Conservation (phyloP, 2,888 invertebrate genomes). For the Chrysolina oricalcia region DNA sequence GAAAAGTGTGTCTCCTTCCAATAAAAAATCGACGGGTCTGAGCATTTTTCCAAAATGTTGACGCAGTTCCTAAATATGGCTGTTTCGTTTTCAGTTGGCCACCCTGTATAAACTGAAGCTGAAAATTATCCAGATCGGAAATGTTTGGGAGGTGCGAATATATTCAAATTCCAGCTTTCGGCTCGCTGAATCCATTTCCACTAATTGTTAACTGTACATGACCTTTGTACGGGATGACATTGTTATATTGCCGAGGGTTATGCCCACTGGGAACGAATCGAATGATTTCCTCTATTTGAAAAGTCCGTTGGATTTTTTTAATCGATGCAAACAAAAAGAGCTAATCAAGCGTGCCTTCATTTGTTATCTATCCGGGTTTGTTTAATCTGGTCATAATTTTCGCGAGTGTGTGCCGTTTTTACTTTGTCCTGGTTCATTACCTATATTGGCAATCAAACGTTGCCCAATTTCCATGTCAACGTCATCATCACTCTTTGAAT, state of each 20-base stretch:
- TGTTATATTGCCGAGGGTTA: neutral
- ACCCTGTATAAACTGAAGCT: too few relatives aligned
- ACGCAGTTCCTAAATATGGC: too few relatives aligned
- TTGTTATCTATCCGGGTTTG: neutral
- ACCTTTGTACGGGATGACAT: slow-evolving; percentile 7
- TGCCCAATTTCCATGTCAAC: neutral
- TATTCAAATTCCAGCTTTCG: slow-evolving; percentile 27
- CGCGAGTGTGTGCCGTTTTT: neutral
- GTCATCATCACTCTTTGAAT: neutral
- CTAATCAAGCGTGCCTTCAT: neutral
- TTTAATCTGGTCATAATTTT: neutral
- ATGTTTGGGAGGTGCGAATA: slow-evolving; percentile 20
- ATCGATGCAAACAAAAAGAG: neutral
- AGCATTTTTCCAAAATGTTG: neutral
- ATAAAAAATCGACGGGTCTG: too few relatives aligned
- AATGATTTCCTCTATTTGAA: neutral
- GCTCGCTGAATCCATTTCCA: slow-evolving; percentile 3
- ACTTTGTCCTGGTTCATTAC: neutral
- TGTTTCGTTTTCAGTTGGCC: too few relatives aligned
- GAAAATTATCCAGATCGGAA: too few relatives aligned
- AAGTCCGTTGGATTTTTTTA: neutral
- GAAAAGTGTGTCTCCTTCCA: too few relatives aligned
- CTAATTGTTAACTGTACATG: slow-evolving; percentile 15
- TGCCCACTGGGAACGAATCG: neutral
- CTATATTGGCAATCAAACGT: neutral